A percentile compares a stretch with the other conserved stretches of the same genome.
These are phyloP conservation scores for Syngnathus acus DNA, from an alignment of 2,797 vertebrate genomes.

Conservation along the genomic window DNA sequence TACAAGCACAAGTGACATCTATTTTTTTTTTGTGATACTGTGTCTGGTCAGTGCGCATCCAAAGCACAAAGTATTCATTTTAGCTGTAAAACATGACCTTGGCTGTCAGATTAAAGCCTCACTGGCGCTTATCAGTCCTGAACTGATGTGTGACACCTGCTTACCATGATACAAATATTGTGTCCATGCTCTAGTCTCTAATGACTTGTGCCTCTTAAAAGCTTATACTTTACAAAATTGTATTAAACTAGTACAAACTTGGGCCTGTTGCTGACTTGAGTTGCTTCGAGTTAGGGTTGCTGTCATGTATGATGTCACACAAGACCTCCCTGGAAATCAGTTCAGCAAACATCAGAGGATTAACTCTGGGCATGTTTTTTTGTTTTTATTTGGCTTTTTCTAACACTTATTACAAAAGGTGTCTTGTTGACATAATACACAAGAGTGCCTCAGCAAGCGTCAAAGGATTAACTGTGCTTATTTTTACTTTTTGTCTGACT, in stretches of 20 bases:
- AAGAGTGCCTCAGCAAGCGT: not conserved
- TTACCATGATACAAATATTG: not conserved
- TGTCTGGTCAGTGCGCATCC: constrained; percentile 4
- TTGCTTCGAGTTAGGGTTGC: not conserved
- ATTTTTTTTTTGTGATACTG: not conserved
- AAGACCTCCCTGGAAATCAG: not conserved
- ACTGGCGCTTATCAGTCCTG: not conserved
- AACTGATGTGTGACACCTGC: not conserved
- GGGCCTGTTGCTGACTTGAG: not conserved
- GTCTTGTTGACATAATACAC: not conserved
- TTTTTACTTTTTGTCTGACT: not conserved
- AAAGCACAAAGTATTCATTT: constrained; percentile 2
- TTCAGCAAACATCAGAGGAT: not conserved
- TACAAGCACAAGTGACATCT: constrained; percentile 22
- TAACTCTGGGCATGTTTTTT: not conserved
- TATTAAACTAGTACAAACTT: not conserved
- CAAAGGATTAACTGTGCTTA: not conserved
- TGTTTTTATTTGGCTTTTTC: not conserved
- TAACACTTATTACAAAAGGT: not conserved
- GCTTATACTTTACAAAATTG: not conserved
- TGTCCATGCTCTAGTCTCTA: not conserved
- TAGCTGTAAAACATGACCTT: not conserved
- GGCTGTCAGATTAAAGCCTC: constrained; percentile 7
- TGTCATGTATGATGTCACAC: not conserved
- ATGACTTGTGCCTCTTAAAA: not conserved